phyloP scores from a whole-genome alignment of 2,113 vertebrate genomes.

The Serinus canaria region DNA sequence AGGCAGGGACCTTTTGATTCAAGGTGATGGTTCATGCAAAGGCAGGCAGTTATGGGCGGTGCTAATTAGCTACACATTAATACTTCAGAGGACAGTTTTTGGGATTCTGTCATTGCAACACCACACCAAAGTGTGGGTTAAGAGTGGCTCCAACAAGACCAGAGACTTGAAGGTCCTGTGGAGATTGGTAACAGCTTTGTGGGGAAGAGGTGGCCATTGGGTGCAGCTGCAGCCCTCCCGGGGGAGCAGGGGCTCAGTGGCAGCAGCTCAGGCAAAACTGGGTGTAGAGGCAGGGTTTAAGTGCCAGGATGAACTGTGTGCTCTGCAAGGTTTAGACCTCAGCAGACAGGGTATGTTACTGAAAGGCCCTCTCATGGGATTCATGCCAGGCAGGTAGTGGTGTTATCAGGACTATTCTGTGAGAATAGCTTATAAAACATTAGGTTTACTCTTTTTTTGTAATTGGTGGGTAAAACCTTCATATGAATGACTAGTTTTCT shows the following conservation, averaged over 20 bases:
- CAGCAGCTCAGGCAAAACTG: not conserved
- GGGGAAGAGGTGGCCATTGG: not conserved
- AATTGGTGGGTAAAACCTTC: not conserved
- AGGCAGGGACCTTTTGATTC: not conserved
- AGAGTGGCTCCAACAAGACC: not conserved
- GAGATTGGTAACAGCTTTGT: fast-evolving
- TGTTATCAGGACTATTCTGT: not conserved
- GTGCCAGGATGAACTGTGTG: not conserved
- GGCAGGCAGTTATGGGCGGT: not conserved
- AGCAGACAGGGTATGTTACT: not conserved
- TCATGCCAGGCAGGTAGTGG: not conserved
- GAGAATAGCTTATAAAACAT: not conserved
- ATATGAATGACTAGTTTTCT: not conserved
- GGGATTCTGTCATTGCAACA: not conserved
- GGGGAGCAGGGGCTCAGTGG: fast-evolving
- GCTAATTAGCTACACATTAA: not conserved
- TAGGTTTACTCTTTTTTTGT: not conserved
- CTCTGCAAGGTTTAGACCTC: not conserved
- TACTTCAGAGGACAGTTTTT: not conserved
- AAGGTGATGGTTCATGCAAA: not conserved
- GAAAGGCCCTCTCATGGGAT: not conserved
- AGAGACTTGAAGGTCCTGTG: not conserved
- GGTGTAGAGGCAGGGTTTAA: not conserved
- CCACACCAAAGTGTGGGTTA: fast-evolving
- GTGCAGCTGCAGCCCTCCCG: not conserved